These are phyloP conservation scores for Pituophis catenifer DNA, from an alignment of 2,113 vertebrate species.

Conservation along the genomic window DNA sequence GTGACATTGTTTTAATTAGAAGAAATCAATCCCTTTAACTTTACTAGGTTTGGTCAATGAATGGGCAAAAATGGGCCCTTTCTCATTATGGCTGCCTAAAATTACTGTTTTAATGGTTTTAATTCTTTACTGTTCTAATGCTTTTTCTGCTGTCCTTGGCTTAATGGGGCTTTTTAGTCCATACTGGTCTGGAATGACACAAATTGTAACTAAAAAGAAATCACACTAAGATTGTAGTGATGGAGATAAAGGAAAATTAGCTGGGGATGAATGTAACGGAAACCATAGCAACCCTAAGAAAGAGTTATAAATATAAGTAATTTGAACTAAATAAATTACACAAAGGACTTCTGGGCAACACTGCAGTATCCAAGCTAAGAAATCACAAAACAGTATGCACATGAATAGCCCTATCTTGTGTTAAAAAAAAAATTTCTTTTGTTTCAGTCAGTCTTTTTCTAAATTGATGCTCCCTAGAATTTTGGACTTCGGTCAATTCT, in stretches of 20 bases:
- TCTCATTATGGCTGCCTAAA: slow-evolving; percentile 51
- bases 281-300: slow-evolving; percentile 49
- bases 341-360: slow-evolving; percentile 29
- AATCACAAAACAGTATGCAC: not conserved
- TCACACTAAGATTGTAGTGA: slow-evolving; percentile 40
- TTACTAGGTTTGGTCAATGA: slow-evolving; percentile 30
- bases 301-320: slow-evolving; percentile 45
- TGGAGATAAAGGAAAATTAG: slow-evolving; percentile 48
- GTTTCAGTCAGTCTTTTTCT: not conserved
- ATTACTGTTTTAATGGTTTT: slow-evolving; percentile 39
- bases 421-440: not conserved
- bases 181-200: slow-evolving; percentile 38
- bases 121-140: slow-evolving; percentile 38
- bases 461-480: not conserved
- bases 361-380: not conserved
- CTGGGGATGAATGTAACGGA: slow-evolving; percentile 39
- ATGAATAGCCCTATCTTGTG: not conserved
- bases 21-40: slow-evolving; percentile 22
- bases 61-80: slow-evolving; percentile 16
- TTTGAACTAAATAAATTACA: slow-evolving; percentile 32
- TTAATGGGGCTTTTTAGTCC: slow-evolving; percentile 40
- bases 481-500: not conserved
- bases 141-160: slow-evolving; percentile 39
- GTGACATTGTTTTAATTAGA: not conserved
- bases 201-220: slow-evolving; percentile 45